Evolutionary conservation across 1,140 invertebrate species (phyloP).

Genomic region (Pteromalus puparum): DNA sequence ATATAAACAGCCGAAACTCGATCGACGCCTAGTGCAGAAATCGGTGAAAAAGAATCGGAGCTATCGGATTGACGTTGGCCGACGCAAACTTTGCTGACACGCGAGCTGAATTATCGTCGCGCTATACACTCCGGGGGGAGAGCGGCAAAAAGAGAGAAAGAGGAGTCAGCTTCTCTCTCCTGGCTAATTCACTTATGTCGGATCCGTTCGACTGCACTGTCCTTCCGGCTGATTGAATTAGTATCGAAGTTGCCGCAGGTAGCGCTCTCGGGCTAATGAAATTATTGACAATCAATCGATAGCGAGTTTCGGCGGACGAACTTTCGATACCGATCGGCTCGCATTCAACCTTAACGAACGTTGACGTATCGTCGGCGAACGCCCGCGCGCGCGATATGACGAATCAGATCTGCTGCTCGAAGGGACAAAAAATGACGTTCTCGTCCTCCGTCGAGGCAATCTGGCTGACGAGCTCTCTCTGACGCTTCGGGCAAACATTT

Average conservation of each 20-base stretch:
- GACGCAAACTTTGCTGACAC: constrained; percentile 36
- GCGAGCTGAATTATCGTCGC: constrained; percentile 25
- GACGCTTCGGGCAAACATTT: neutral
- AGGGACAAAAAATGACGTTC: neutral
- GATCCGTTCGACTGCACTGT: constrained; percentile 35
- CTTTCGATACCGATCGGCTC: neutral
- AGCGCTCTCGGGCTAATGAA: constrained; percentile 56
- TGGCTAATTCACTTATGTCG: constrained; percentile 43
- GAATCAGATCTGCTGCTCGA: constrained; percentile 7
- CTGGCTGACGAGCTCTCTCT: neutral
- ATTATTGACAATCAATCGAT: constrained; percentile 69
- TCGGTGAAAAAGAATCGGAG: too few relatives aligned
- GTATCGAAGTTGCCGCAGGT: constrained; percentile 62
- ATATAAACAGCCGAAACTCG: neutral
- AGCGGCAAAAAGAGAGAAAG: neutral
- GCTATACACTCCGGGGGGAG: neutral
- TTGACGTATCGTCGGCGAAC: neutral
- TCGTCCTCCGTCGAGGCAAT: neutral
- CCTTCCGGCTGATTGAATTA: constrained; percentile 60
- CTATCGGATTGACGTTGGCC: constrained; percentile 3
- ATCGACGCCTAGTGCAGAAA: neutral
- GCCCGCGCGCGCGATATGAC: constrained; percentile 2
- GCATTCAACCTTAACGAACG: constrained; percentile 35
- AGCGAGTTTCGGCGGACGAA: constrained; percentile 6
- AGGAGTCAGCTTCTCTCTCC: neutral